phyloP scores from a whole-genome alignment of 1,140 invertebrate genomes.

The Brachionus sp. region DNA sequence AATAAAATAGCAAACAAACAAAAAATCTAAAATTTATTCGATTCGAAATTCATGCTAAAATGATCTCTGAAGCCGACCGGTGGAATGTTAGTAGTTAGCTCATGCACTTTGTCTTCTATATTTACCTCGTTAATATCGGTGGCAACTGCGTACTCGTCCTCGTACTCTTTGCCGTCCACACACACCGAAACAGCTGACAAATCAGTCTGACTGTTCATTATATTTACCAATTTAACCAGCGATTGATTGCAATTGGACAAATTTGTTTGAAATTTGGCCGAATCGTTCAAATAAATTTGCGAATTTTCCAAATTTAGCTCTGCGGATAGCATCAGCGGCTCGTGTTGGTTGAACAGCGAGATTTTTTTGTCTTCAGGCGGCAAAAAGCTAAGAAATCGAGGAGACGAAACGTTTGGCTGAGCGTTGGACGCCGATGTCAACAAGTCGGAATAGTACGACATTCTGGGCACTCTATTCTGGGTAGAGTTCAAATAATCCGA shows the following conservation, averaged over 20 bases:
- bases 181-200: conserved; percentile 5
- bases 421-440: neutral
- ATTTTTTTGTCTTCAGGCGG: neutral
- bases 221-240: neutral
- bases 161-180: neutral
- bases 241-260: neutral
- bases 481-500: conserved; percentile 15
- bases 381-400: neutral
- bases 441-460: conserved; percentile 26
- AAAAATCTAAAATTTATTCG: neutral
- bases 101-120: neutral
- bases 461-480: neutral
- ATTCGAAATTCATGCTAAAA: conserved; percentile 6
- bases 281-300: conserved; percentile 4
- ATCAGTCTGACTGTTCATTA: neutral
- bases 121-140: neutral
- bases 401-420: neutral
- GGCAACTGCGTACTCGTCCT: neutral
- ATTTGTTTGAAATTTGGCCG: conserved; percentile 3
- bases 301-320: conserved; percentile 32
- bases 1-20: neutral
- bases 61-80: conserved; percentile 31
- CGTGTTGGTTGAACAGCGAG: neutral
- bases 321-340: neutral
- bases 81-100: conserved; percentile 15